These are phyloP conservation scores for Zoanthus sociatus DNA, from an alignment of 92 coral and sea anemone genomes.

Conservation along the genomic window DNA sequence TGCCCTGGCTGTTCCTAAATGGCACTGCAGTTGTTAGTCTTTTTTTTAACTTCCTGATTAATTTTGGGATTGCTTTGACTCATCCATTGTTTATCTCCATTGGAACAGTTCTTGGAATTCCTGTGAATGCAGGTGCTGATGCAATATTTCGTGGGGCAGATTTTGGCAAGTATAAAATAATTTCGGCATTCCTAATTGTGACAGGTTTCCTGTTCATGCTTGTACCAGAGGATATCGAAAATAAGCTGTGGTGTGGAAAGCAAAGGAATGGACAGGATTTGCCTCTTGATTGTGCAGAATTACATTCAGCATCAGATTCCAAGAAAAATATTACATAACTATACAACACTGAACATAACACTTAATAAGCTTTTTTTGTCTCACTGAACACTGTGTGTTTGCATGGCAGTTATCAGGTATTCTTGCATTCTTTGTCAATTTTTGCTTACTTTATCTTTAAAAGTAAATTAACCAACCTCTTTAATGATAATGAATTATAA, in stretches of 20 bases:
- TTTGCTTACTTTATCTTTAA: no score
- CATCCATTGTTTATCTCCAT: slow-evolving; percentile 90
- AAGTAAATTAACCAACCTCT: no score
- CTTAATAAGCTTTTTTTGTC: no score
- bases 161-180: slow-evolving; percentile 70
- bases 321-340: not conserved
- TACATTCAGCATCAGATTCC: not conserved
- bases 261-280: not conserved
- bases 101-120: slow-evolving; percentile 92
- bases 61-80: slow-evolving; percentile 91
- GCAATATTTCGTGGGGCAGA: slow-evolving; percentile 70
- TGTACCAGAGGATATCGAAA: slow-evolving; percentile 55
- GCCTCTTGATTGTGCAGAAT: slow-evolving; percentile 3
- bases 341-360: no score
- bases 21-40: slow-evolving; percentile 72
- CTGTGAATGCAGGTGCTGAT: slow-evolving; percentile 86
- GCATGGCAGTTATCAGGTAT: no score
- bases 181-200: slow-evolving; percentile 78
- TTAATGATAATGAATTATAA: no score
- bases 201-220: slow-evolving; percentile 76
- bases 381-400: no score
- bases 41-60: slow-evolving; percentile 79
- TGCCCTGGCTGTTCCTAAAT: slow-evolving; percentile 85
- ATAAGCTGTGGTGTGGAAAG: slow-evolving; percentile 30
- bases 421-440: no score